A percentile compares a stretch with the other conserved stretches of the same genome.
Evolutionary conservation across 2,797 vertebrate genomes (phyloP).

Genomic region (Pristis pectinata): DNA sequence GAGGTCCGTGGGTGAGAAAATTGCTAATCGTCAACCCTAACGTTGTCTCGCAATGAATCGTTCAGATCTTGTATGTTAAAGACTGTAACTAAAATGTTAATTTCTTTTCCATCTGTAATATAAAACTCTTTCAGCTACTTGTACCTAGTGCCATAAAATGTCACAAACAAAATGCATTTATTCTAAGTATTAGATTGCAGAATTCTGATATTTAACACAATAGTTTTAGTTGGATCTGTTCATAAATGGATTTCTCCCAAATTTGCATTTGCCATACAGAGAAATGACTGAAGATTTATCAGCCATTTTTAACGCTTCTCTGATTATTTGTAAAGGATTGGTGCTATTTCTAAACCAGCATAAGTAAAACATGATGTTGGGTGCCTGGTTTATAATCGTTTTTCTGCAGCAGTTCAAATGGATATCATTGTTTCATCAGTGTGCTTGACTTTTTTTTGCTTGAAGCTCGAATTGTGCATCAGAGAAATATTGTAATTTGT

Average conservation of each 20-base stretch:
- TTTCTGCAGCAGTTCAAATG: not conserved
- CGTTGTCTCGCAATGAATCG: not conserved
- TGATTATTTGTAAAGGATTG: slow-evolving; percentile 2
- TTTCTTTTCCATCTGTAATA: not conserved
- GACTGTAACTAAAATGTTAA: not conserved
- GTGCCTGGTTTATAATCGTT: not conserved
- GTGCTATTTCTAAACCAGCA: not conserved
- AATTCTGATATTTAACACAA: not conserved
- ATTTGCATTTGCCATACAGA: not conserved
- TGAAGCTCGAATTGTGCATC: not conserved
- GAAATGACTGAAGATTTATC: not conserved
- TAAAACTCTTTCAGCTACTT: not conserved
- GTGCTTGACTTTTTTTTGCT: not conserved
- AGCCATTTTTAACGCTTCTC: not conserved
- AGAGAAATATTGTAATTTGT: not conserved
- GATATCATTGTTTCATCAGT: no score
- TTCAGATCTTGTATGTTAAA: not conserved
- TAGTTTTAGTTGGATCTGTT: not conserved
- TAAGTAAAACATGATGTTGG: not conserved
- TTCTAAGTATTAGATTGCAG: not conserved
- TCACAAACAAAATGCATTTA: not conserved
- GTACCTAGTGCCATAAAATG: not conserved
- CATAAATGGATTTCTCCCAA: not conserved
- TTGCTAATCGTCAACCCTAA: not conserved
- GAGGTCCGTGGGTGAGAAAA: not conserved